A percentile compares a stretch with the other conserved stretches of the same genome.
These are phyloP conservation scores for Sthenelais limicola DNA, from an alignment of 2,888 invertebrate species.

Conservation along the genomic window DNA sequence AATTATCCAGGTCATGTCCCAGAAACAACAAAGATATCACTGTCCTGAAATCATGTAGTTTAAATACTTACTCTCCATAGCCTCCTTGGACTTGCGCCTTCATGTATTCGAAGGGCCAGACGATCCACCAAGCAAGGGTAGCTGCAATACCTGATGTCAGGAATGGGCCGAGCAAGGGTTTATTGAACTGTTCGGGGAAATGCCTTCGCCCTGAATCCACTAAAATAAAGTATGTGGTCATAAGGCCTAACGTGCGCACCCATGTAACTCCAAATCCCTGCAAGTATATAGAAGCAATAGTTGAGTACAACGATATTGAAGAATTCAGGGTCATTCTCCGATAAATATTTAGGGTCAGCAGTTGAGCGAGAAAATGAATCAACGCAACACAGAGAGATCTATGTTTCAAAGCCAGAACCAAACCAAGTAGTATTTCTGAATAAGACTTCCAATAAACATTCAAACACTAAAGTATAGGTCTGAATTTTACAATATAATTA, in stretches of 20 bases:
- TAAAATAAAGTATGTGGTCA: slow-evolving; percentile 68
- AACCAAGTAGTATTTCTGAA: background rate
- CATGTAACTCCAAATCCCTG: slow-evolving; percentile 70
- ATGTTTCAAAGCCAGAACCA: background rate
- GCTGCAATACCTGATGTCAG: slow-evolving; percentile 67
- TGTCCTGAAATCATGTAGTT: too few species aligned
- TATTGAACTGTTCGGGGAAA: slow-evolving; percentile 65
- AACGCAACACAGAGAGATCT: too few species aligned
- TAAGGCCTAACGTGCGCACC: slow-evolving; percentile 65
- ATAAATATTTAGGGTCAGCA: too few species aligned
- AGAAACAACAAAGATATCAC: too few species aligned
- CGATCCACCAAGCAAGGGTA: slow-evolving; percentile 69
- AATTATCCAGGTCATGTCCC: too few species aligned
- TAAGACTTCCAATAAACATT: too few species aligned
- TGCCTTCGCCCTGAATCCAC: slow-evolving; percentile 67
- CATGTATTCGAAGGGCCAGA: slow-evolving; percentile 71
- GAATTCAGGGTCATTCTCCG: too few species aligned
- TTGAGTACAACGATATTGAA: background rate
- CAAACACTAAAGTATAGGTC: too few species aligned
- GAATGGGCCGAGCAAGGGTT: slow-evolving; percentile 67
- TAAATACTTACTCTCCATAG: slow-evolving; percentile 67
- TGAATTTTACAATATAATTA: too few species aligned
- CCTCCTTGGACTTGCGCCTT: slow-evolving; percentile 69
- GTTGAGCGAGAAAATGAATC: too few species aligned
- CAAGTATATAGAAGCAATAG: too few species aligned